Percentiles rank a stretch among this genome's conserved stretches.
These are phyloP conservation scores for Clunio marinus DNA, from an alignment of 2,888 invertebrate species.

Conservation along the genomic window DNA sequence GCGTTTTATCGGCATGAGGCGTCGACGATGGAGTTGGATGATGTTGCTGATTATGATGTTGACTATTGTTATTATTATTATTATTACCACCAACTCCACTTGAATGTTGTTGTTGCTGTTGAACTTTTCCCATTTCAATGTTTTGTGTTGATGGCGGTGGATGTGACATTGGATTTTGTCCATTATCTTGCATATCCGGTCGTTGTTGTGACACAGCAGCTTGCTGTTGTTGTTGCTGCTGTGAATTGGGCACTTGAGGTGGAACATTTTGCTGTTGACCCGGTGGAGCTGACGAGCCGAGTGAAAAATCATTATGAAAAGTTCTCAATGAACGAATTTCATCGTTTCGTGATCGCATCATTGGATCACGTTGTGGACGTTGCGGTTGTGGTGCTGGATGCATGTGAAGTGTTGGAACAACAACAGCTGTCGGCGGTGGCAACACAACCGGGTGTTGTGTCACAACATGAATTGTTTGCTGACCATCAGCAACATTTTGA, in stretches of 20 bases:
- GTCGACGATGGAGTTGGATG: constrained; percentile 42
- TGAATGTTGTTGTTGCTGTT: no score
- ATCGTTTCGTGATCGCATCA: constrained; percentile 45
- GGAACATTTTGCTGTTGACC: constrained; percentile 41
- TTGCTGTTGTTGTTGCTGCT: constrained; percentile 43
- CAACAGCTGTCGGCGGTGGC: neutral
- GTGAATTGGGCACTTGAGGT: constrained; percentile 42
- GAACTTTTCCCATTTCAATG: constrained; percentile 8
- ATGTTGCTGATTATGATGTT: constrained; percentile 42
- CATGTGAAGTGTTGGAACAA: constrained; percentile 40
- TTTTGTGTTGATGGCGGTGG: constrained; percentile 43
- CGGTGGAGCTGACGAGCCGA: constrained; percentile 53
- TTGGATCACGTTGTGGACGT: constrained; percentile 45
- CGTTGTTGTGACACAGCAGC: constrained; percentile 42
- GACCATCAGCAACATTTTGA: constrained; percentile 30
- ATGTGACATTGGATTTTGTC: constrained; percentile 45
- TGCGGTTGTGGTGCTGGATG: constrained; percentile 47
- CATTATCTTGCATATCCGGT: constrained; percentile 42
- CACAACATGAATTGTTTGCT: constrained; percentile 37
- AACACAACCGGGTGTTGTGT: constrained; percentile 40
- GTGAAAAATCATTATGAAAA: constrained; percentile 75
- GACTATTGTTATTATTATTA: neutral
- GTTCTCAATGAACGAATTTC: constrained; percentile 63
- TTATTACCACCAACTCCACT: neutral
- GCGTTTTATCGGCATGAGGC: constrained; percentile 40